phyloP scores from a whole-genome alignment of 2,797 vertebrate species.

The Zenarchopterus dispar region DNA sequence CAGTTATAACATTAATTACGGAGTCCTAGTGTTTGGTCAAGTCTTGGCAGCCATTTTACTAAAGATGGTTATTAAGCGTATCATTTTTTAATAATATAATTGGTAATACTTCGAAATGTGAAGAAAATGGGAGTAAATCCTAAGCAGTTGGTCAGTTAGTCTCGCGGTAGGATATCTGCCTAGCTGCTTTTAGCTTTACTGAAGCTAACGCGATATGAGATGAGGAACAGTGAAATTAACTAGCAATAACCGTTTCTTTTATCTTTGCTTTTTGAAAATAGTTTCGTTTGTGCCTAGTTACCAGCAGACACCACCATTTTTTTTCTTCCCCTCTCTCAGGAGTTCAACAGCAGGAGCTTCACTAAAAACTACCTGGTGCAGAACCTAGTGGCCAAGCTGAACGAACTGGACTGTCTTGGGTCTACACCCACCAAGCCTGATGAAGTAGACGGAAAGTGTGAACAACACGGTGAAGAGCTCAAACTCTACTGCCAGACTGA shows the following conservation, averaged over 20 bases:
- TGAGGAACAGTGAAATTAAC: no score
- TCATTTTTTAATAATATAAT: no score
- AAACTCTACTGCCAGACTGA: slow-evolving; percentile 85
- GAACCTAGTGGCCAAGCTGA: slow-evolving; percentile 84
- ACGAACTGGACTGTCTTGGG: slow-evolving; percentile 77
- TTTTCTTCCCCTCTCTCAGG: slow-evolving; percentile 56
- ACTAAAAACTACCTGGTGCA: slow-evolving; percentile 87
- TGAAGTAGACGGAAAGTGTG: slow-evolving; percentile 79
- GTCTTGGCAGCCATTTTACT: neutral
- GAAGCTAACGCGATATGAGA: no score
- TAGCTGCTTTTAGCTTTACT: no score
- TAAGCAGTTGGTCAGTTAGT: neutral
- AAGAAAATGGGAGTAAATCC: no score
- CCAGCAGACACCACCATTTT: neutral
- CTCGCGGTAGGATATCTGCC: no score
- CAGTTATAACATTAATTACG: no score
- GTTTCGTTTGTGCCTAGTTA: neutral
- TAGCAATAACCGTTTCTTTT: no score
- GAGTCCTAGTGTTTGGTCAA: neutral
- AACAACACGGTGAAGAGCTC: slow-evolving; percentile 82
- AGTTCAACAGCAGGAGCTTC: slow-evolving; percentile 82
- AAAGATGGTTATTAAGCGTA: neutral
- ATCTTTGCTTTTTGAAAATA: neutral
- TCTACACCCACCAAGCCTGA: slow-evolving; percentile 61
- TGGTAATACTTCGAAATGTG: no score